Conservation (phyloP, 2,888 invertebrate genomes). For the Incurvaria masculella region DNA sequence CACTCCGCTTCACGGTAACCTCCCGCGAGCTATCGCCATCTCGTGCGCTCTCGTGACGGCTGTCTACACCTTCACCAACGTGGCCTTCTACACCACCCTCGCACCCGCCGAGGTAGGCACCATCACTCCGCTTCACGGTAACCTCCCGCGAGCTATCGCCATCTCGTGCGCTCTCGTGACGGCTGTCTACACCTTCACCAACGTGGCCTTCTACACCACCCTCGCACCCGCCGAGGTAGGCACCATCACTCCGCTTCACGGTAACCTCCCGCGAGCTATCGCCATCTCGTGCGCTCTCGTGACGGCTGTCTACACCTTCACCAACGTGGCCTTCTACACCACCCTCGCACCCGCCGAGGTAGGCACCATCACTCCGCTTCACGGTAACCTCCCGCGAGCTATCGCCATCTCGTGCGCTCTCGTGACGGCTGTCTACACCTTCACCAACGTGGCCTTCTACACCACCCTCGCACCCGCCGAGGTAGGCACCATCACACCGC, state of each 20-base stretch:
- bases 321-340: slow-evolving; percentile 97
- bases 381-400: no score
- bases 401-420: slow-evolving; percentile 94
- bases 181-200: slow-evolving; percentile 91
- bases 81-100: slow-evolving; percentile 95
- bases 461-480: slow-evolving; percentile 90
- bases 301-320: slow-evolving; percentile 91
- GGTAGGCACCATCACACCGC: no score
- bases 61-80: slow-evolving; percentile 92
- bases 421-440: slow-evolving; percentile 92
- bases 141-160: slow-evolving; percentile 88
- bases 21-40: slow-evolving; percentile 94
- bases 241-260: no score
- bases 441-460: slow-evolving; percentile 96
- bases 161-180: slow-evolving; percentile 95
- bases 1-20: no score
- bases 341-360: slow-evolving; percentile 91
- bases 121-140: no score
- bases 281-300: slow-evolving; percentile 93
- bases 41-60: slow-evolving; percentile 92
- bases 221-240: slow-evolving; percentile 84
- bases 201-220: slow-evolving; percentile 96
- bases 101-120: slow-evolving; percentile 82
- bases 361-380: no score
- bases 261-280: no score